A percentile compares a stretch with the other conserved stretches of the same genome.
Conservation (phyloP, 1,140 invertebrate genomes). For the Delia radicum region DNA sequence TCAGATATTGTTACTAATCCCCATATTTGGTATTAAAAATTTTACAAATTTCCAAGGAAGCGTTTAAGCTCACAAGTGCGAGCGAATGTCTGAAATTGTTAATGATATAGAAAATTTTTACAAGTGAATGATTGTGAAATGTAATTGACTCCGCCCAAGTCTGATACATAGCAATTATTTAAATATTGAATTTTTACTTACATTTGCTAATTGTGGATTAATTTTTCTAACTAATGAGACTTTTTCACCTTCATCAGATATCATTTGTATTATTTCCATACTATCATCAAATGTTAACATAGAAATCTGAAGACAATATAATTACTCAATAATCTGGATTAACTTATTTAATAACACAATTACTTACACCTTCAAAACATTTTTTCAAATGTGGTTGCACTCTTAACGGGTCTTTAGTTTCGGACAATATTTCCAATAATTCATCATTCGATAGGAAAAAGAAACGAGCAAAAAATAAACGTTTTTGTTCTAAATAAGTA, state of each 20-base stretch:
- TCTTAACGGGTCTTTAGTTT: slow-evolving; percentile 87
- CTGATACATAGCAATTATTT: too few relatives aligned
- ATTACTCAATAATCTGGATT: neutral
- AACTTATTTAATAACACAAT: neutral
- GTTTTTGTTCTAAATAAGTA: slow-evolving; percentile 95
- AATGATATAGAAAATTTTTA: too few relatives aligned
- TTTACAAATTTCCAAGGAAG: too few relatives aligned
- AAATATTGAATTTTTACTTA: too few relatives aligned
- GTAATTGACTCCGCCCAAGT: too few relatives aligned
- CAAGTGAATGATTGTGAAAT: too few relatives aligned
- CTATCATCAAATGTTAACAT: slow-evolving; percentile 76
- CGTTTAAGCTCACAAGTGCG: too few relatives aligned
- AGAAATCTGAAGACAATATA: slow-evolving; percentile 57
- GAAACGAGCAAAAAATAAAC: slow-evolving; percentile 92
- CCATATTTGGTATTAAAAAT: too few relatives aligned
- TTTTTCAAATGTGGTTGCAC: slow-evolving; percentile 95
- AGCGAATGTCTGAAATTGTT: too few relatives aligned
- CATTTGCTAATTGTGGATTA: slow-evolving; percentile 85
- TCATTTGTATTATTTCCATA: slow-evolving; percentile 86
- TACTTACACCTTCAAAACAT: slow-evolving; percentile 84
- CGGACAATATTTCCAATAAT: slow-evolving; percentile 89
- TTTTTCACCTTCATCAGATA: slow-evolving; percentile 84
- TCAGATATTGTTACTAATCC: too few relatives aligned
- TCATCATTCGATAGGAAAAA: slow-evolving; percentile 98
- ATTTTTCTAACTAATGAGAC: slow-evolving; percentile 80